These are phyloP conservation scores for Hydrozoanthus tunicans DNA, from an alignment of 64 coral and sea anemone genomes.

Conservation along the genomic window DNA sequence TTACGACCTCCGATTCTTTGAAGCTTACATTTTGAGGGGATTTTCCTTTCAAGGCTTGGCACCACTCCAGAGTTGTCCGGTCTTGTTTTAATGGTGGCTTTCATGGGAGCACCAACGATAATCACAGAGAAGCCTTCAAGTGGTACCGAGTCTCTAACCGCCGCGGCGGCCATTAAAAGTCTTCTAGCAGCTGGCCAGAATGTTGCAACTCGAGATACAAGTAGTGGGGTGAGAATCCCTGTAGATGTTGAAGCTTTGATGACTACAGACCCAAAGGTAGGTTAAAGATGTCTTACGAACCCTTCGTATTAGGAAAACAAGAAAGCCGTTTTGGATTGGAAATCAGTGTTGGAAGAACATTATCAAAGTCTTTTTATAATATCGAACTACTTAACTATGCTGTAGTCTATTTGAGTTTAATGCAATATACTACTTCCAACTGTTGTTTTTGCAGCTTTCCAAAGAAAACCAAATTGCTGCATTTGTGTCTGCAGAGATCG, in stretches of 20 bases:
- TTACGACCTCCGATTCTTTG: background rate
- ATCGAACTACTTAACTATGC: too few relatives aligned
- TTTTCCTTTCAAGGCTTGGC: conserved; percentile 44
- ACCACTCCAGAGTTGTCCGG: conserved; percentile 58
- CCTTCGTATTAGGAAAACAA: too few relatives aligned
- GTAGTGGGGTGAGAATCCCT: conserved; percentile 23
- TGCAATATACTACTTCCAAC: background rate
- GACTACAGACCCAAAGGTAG: conserved; percentile 4
- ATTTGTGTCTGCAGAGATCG: conserved; percentile 77
- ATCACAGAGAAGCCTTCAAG: conserved; percentile 65
- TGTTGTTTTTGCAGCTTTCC: conserved; percentile 48
- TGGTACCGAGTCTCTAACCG: conserved; percentile 42
- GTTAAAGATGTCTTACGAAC: too few relatives aligned
- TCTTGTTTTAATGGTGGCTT: conserved; percentile 51
- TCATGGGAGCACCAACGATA: conserved; percentile 94
- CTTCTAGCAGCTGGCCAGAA: conserved; percentile 16
- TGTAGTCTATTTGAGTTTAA: too few relatives aligned
- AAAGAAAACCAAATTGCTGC: conserved; percentile 51
- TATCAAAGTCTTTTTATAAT: too few relatives aligned
- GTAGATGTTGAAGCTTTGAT: background rate
- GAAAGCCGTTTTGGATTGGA: too few relatives aligned
- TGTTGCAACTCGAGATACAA: background rate
- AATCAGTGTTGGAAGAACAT: too few relatives aligned
- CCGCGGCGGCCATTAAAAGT: conserved; percentile 37
- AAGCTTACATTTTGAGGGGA: background rate